phyloP scores from a whole-genome alignment of 2,888 invertebrate species.

The Standfussiana lucernea region DNA sequence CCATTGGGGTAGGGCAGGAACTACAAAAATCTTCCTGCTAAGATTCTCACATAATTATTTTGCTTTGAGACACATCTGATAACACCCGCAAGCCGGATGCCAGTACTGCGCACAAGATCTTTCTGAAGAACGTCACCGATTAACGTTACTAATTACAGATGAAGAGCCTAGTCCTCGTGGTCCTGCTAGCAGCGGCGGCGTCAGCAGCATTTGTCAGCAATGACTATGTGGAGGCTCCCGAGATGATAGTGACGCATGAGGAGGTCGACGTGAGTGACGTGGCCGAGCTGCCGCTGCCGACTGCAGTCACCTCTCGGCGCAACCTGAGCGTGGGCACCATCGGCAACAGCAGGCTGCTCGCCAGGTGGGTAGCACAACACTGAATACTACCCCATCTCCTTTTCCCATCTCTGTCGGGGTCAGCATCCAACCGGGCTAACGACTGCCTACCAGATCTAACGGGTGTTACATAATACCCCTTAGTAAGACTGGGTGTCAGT shows the following conservation, averaged over 20 bases:
- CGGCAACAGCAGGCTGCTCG: background rate
- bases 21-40: no score
- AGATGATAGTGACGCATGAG: conserved; percentile 23
- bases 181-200: conserved; percentile 35
- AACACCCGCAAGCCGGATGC: no score
- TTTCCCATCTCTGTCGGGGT: no score
- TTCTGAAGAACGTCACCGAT: no score
- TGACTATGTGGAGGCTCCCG: conserved; percentile 20
- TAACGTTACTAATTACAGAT: conserved; percentile 19
- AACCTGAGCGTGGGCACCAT: conserved; percentile 24
- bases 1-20: no score
- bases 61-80: no score
- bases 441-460: no score
- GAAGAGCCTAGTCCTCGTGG: conserved; percentile 37
- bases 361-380: conserved; percentile 5
- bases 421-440: no score
- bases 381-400: background rate
- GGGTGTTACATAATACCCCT: background rate
- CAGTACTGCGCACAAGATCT: no score
- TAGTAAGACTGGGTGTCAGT: background rate
- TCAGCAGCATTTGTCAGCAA: conserved; percentile 20
- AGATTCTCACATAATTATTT: no score
- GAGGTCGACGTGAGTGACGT: conserved; percentile 1
- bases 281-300: no score
- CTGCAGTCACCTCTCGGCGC: background rate